Base-by-base conservation (phyloP, 1,140 invertebrate genomes). In the Cardiocondyla obscurior region DNA sequence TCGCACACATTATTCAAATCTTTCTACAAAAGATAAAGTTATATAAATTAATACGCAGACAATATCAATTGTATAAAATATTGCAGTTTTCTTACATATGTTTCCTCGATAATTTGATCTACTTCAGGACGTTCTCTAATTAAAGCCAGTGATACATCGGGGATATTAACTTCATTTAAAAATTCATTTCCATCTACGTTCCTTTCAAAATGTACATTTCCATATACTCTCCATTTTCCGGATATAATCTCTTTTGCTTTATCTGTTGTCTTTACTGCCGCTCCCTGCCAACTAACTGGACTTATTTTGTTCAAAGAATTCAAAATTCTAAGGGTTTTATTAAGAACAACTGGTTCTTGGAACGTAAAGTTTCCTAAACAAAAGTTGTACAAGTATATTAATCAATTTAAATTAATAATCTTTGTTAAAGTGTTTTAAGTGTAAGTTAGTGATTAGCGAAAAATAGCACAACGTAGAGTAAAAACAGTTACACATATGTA, bases 321-420 rank as follows among this genome's bases (percentile, higher is more conserved):
- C 0, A 82, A 25, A n/a, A 89, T 53, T 3, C 62, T 73, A 8
- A 94, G 72, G 64, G 73, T 85, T n/a, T 90, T 62, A 8, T 91
- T 64, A 1, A 94, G 53, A 16, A 89, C 8, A 6, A 94, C 57
- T 22, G 91, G 87, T 25, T 83, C 85, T 36, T 90, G 39, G 44
- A 94, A 94, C 22, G 89, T 62, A 7, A 94, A 88, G 28, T 88
- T 90, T 16, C 90, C 90, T 91, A 46, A 7, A 85, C 33, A 42
- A 79, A 14, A 39, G n/a, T 67, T 55, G 10, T 16, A 2, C 25
- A 7, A 57, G 64, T 51, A 19, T 58, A 25, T 73, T 65, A 73
- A 44, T 39, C 42, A 12, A 14, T 12, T 57, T 57, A 30, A 57
- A 81, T 87, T 7, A 22, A 39, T 57, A 25, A 16, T 25, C 5